Evolutionary conservation across 1,140 invertebrate genomes (phyloP), one percentile per base, ranked within the genome.

Genomic region (Pseudomyrmex flavicornis): DNA sequence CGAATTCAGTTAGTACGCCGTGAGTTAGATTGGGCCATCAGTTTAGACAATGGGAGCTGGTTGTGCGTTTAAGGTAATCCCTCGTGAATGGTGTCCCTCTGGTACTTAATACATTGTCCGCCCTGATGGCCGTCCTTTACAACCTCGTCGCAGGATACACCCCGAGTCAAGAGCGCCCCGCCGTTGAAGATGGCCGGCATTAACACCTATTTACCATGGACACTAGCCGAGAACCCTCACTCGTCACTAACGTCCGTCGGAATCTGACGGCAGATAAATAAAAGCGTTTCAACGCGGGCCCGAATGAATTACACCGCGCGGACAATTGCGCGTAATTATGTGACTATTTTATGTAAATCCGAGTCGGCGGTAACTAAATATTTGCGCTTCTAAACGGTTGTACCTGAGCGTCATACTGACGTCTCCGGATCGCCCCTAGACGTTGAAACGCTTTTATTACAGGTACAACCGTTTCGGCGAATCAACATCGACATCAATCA

Each of bases 101-200:
- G 89, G 89, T 92, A 92, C 92, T 93, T 92, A 92, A 92, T 93
- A 92, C 92, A 92, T 92, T 92, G 91, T 92, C 91, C 92, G 83
- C 88, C 87, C 89, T 91, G 88, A 92, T 92, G 89, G 88, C 88
- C 88, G 85, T 92, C 92, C 92, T 92, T 92, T 92, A 93, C 89
- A 92, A 92, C 91, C 91, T 91, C 89, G 86, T 91, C 86, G 85
- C 83, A 85, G 68, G 72, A 75, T 63, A 70, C 72, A 89, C 86
- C 85, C 87, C 87, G 70, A 26, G 26, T 26, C 26, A 4, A 59
- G 44, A 77, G 46, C 52, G 68, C 68, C 62, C 69, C 85, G 69
- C 54, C 69, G 83, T 70, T 68, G 44, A 86, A 85, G 90, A 91
- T 91, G 90, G 85, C 70, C 85, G 66, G 88, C 90, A 91, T 93